Percentiles rank a stretch among this genome's conserved stretches.
phyloP scores from a whole-genome alignment of 2,113 vertebrate genomes.

The Nettapus auritus region DNA sequence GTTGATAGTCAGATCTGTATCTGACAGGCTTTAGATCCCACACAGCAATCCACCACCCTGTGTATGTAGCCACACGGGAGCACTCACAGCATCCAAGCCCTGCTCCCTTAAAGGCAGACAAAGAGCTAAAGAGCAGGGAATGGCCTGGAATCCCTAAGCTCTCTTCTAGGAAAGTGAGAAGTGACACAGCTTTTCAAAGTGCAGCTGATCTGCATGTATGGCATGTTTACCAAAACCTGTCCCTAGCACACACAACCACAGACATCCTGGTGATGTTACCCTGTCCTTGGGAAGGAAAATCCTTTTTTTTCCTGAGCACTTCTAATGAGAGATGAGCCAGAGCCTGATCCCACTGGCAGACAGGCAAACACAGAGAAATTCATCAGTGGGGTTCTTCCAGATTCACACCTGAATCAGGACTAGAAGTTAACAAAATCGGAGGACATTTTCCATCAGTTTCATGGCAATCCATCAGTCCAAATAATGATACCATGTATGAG shows the following conservation, averaged over 20 bases:
- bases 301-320: not conserved
- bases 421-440: not conserved
- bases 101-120: not conserved
- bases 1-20: not conserved
- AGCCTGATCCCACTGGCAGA: not conserved
- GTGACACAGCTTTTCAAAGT: not conserved
- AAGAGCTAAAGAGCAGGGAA: not conserved
- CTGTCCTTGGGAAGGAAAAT: not conserved
- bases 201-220: not conserved
- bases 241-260: not conserved
- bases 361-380: not conserved
- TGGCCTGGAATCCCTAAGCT: not conserved
- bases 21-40: not conserved
- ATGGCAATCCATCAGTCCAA: not conserved
- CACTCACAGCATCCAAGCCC: not conserved
- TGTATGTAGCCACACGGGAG: not conserved
- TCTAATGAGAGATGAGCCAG: not conserved
- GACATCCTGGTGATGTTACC: not conserved
- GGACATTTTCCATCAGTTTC: not conserved
- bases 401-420: not conserved
- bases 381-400: not conserved
- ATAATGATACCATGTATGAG: not conserved
- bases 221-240: not conserved
- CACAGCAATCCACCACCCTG: not conserved
- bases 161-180: constrained; percentile 24